Evolutionary conservation across 2,113 vertebrate genomes (phyloP), one percentile per base, ranked within the genome.

Genomic region (Catharus bicknelli): DNA sequence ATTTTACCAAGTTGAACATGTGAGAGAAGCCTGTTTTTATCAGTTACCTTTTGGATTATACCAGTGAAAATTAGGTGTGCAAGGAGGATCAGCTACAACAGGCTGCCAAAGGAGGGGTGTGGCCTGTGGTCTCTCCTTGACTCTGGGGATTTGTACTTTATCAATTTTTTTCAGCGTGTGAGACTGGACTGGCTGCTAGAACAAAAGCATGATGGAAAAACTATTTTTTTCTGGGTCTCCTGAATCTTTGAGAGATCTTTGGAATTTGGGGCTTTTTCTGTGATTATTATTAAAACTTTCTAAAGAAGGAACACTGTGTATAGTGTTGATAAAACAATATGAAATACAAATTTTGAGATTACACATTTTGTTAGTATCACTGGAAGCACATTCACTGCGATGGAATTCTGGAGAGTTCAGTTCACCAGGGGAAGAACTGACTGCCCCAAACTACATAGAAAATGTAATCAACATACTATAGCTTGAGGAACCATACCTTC

Each of bases 41-140:
- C 84, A 66, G 50, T 93, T 83, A 78, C 77, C 43, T 84, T 90
- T 92, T 87, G 80, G 67, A 90, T 93, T 90, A 83, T 72, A 88
- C 25, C 32, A 59, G 29, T 58, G 61, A 73, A 81, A 87, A 93
- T 81, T 94, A 94, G 68, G 53, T 64, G 59, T 72, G 77, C 50
- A 59, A 94, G 87, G 26, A 95, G 67, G 63, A 95, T 78, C 86
- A 80, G 25, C 43, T 88, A 78, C 57, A 83, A 30, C 30, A 83
- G 72, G 19, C 42, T 84, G 79, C 85, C 86, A 76, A 88, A 79
- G 66, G 66, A 77, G 16, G 29, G 45, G 48, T 48, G 61, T 94
- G 87, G 93, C 89, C 89, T 68, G 34, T 87, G 55, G 55, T 57
- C 80, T 78, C 75, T 72, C 20, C 29, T 67, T 45, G 40, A 32